phyloP scores from a whole-genome alignment of 2,797 vertebrate genomes.

The Champsocephalus gunnari region DNA sequence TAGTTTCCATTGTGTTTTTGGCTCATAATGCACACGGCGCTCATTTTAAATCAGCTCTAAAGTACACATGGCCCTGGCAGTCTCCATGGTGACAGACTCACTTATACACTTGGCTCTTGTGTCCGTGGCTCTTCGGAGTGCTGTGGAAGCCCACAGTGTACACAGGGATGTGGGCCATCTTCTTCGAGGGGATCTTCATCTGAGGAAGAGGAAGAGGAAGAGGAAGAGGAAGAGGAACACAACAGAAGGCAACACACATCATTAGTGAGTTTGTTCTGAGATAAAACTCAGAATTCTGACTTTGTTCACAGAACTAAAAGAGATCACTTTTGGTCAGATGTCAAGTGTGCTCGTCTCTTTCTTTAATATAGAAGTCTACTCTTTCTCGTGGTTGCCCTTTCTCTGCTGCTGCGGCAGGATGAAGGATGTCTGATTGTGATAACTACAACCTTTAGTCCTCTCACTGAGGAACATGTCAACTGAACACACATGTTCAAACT shows the following conservation, averaged over 20 bases:
- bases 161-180: slow-evolving; percentile 95
- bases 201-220: slow-evolving; percentile 59
- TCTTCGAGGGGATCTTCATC: slow-evolving; percentile 98
- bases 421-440: no score
- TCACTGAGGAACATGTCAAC: neutral
- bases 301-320: no score
- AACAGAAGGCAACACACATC: neutral
- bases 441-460: slow-evolving; percentile 3
- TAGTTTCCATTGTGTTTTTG: no score
- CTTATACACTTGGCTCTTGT: slow-evolving; percentile 90
- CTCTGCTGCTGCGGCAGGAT: no score
- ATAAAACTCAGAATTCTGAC: no score
- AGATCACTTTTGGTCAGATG: no score
- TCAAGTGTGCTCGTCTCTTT: no score
- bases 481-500: slow-evolving; percentile 6
- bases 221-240: neutral
- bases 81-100: slow-evolving; percentile 77
- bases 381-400: no score
- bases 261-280: neutral
- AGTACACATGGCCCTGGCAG: no score
- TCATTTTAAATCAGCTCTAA: no score
- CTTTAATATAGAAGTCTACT: no score
- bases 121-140: slow-evolving; percentile 76
- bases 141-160: slow-evolving; percentile 94
- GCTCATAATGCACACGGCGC: no score